Evolutionary conservation across 2,888 invertebrate species (phyloP).

Genomic region (Sinhomidia bicolor): DNA sequence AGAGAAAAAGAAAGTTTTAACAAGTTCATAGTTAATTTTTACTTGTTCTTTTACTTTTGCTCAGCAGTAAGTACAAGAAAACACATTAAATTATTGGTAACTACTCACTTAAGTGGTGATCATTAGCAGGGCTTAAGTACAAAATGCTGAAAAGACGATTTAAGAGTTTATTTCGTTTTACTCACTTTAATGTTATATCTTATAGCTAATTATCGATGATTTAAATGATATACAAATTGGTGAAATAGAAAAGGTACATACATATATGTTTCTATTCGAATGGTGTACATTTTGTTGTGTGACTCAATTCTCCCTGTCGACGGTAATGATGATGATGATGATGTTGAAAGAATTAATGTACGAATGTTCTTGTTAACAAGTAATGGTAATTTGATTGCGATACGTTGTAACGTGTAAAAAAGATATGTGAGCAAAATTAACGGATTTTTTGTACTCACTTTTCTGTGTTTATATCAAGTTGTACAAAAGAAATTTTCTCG

Average conservation of each 20-base stretch:
- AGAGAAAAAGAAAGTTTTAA: slow-evolving; percentile 43
- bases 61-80: slow-evolving; percentile 14
- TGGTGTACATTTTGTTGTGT: no score
- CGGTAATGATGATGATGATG: neutral
- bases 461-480: no score
- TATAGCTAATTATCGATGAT: slow-evolving; percentile 25
- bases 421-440: no score
- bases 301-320: neutral
- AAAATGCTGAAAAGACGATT: slow-evolving; percentile 10
- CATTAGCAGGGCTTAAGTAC: slow-evolving; percentile 24
- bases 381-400: no score
- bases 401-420: no score
- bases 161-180: slow-evolving; percentile 1
- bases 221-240: slow-evolving; percentile 5
- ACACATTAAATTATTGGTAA: slow-evolving; percentile 32
- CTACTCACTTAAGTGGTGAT: slow-evolving; percentile 25
- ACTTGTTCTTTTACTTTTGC: slow-evolving; percentile 18
- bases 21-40: slow-evolving; percentile 29
- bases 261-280: no score
- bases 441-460: no score
- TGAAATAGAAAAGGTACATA: neutral
- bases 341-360: neutral
- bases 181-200: slow-evolving; percentile 10
- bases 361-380: no score
- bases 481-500: no score